Percentiles rank a stretch among this genome's conserved stretches.
phyloP scores from a whole-genome alignment of 1,140 invertebrate species.

The Aphaenogaster ashmeadi region DNA sequence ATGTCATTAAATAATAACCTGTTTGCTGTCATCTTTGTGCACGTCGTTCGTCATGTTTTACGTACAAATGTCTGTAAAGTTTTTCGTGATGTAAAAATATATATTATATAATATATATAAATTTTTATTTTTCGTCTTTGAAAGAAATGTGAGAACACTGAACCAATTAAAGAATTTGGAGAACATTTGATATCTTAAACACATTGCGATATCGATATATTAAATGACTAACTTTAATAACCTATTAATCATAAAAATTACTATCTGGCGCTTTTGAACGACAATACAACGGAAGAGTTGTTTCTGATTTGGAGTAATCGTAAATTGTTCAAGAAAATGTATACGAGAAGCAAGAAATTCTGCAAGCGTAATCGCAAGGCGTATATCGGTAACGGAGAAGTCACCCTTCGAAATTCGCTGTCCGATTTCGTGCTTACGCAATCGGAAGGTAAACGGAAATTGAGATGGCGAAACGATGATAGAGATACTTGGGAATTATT shows the following conservation, averaged over 20 bases:
- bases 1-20: conserved; percentile 18
- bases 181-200: not conserved
- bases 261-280: not conserved
- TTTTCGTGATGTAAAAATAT: not conserved
- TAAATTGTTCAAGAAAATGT: conserved; percentile 2
- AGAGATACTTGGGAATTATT: not conserved
- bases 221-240: not conserved
- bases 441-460: not conserved
- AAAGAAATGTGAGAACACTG: not conserved
- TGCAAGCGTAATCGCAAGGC: not conserved
- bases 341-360: not conserved
- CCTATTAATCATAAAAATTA: not conserved
- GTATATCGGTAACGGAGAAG: not conserved
- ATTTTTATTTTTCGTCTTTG: not conserved
- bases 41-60: not conserved
- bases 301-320: not conserved
- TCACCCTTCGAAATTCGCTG: not conserved
- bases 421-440: conserved; percentile 10
- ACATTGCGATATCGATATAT: not conserved
- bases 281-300: not conserved
- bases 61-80: not conserved
- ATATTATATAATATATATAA: not conserved
- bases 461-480: not conserved
- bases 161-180: not conserved
- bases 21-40: not conserved